These are phyloP conservation scores for Macrophya alboannulata DNA, from an alignment of 2,888 invertebrate species.

Conservation along the genomic window DNA sequence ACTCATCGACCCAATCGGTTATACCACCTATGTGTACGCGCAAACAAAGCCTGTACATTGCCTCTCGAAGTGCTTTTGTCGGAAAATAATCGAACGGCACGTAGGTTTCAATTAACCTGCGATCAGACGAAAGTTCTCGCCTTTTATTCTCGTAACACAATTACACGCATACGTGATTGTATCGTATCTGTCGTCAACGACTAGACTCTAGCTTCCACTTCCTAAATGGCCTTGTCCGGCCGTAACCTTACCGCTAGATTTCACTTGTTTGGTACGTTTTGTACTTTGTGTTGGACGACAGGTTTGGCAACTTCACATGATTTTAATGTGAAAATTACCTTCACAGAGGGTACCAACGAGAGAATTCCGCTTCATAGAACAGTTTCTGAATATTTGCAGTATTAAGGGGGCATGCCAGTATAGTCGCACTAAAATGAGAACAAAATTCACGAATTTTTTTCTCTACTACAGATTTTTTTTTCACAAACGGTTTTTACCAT, in stretches of 20 bases:
- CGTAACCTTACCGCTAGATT: neutral
- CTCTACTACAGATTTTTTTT: too few relatives aligned
- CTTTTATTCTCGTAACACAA: neutral
- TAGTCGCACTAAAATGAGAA: too few relatives aligned
- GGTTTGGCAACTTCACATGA: neutral
- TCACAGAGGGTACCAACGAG: neutral
- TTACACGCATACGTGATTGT: neutral
- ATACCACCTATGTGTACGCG: neutral
- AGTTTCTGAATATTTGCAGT: neutral
- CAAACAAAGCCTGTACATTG: neutral
- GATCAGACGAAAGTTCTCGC: neutral
- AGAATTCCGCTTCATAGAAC: neutral
- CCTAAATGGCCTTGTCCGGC: neutral
- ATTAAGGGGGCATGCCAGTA: too few relatives aligned
- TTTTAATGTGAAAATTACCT: slow-evolving; percentile 9
- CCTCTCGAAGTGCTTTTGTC: neutral
- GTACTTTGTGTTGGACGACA: neutral
- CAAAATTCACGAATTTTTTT: too few relatives aligned
- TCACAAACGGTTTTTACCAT: too few relatives aligned
- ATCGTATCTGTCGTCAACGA: neutral
- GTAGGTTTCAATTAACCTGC: neutral
- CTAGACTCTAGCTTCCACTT: neutral
- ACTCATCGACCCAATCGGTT: neutral
- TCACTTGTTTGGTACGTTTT: neutral
- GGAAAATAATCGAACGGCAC: neutral